Conservation (phyloP, 2,113 vertebrate species). For the Muntiacus muntjak region DNA sequence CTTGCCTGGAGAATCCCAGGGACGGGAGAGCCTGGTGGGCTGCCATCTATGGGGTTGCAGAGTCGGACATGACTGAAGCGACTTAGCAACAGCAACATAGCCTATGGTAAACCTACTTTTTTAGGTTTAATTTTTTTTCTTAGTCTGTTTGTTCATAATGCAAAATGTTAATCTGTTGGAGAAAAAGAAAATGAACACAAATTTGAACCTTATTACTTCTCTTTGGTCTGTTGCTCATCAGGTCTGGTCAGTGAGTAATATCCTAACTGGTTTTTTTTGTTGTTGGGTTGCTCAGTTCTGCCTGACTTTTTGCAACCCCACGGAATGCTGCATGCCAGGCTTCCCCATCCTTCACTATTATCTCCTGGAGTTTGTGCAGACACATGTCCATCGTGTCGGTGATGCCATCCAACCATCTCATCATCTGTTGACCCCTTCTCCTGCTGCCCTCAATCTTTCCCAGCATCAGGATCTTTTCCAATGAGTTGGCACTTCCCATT, state of each 20-base stretch:
- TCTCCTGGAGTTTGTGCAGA: not conserved
- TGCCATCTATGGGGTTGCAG: no score
- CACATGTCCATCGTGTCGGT: accelerated
- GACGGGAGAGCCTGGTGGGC: no score
- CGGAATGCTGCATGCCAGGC: not conserved
- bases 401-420: not conserved
- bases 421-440: not conserved
- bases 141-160: not conserved
- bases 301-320: not conserved
- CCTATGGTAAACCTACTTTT: not conserved
- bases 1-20: no score
- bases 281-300: not conserved
- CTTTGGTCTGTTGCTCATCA: not conserved
- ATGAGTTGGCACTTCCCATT: not conserved
- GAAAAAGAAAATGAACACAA: not conserved
- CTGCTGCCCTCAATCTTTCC: not conserved
- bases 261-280: not conserved
- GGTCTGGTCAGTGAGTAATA: not conserved
- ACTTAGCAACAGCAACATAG: not conserved
- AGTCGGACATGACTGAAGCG: no score
- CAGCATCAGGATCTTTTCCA: not conserved
- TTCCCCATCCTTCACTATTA: not conserved
- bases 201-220: not conserved
- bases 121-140: not conserved
- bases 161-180: not conserved